Evolutionary conservation across 2,888 invertebrate species (phyloP).

Genomic region (Alcis repandata): DNA sequence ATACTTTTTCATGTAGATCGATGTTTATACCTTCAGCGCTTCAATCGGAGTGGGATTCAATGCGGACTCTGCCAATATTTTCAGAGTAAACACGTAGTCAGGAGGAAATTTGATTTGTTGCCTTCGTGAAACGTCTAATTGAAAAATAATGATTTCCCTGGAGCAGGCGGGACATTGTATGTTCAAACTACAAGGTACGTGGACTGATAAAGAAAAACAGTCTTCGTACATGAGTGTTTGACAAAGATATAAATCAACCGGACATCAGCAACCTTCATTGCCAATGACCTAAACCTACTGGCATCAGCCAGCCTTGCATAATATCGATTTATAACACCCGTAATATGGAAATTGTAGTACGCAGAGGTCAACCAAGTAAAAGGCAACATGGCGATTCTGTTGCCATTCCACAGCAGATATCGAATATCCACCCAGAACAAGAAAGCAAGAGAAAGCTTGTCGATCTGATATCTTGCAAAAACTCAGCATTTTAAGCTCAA

Average conservation of each 20-base stretch:
- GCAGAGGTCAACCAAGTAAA: constrained; percentile 1
- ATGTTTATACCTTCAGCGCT: constrained; percentile 42
- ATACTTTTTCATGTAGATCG: constrained; percentile 62
- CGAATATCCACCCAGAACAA: constrained; percentile 13
- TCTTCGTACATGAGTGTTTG: constrained; percentile 31
- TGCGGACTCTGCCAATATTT: constrained; percentile 32
- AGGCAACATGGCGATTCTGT: neutral
- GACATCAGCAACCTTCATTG: constrained; percentile 3
- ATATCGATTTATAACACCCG: constrained; percentile 14
- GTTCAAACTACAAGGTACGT: constrained; percentile 1
- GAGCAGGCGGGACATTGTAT: constrained; percentile 22
- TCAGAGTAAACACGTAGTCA: constrained; percentile 32
- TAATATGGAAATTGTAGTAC: constrained; percentile 3
- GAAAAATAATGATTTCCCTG: constrained; percentile 43
- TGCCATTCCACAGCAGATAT: constrained; percentile 4
- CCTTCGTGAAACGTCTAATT: constrained; percentile 36
- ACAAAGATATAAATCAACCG: constrained; percentile 5
- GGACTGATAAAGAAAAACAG: constrained; percentile 20
- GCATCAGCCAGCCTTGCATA: constrained; percentile 3
- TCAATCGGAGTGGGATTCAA: constrained; percentile 30
- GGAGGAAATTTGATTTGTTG: constrained; percentile 37
- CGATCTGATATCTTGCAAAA: constrained; percentile 1
- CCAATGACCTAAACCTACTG: constrained; percentile 1
- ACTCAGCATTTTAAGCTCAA: constrained; percentile 2
- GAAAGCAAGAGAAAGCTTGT: constrained; percentile 9